Base-by-base conservation (phyloP, 2,797 vertebrate species). In the Sebastes iracundus region DNA sequence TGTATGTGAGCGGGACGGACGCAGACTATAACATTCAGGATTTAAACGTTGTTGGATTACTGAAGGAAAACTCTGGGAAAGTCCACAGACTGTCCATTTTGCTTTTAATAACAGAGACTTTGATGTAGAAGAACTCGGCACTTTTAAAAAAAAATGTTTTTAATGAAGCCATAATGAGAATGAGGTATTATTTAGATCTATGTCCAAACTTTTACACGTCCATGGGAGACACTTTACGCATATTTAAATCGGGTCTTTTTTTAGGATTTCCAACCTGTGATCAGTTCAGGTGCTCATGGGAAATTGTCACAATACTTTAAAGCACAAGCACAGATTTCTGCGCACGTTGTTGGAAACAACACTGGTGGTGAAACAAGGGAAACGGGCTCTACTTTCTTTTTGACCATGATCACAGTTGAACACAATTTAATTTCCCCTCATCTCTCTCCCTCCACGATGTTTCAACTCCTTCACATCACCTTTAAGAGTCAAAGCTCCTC, bases 1-100 rank as follows among this genome's bases (percentile, higher is more conserved):
- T 99, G 98, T 56, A 99, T 99, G 95, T 99, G 91, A 76, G 53
- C 25, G 13, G 60, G 35, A 7, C 32, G 2, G 14, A 42, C 6
- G 8, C 25, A 2, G 55, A 77, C 25, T 55, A 18, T 64, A 60
- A 5, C 52, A 13, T 8, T 11, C 5, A 66, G 73, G 70, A 66
- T 53, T 62, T 23, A 33, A 30, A 60, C 12, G 0, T 7, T 13
- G 35, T 20, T 46, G 60, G 49, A 49, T 12, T 56, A 20, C 53
- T 33, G 52, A 55, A 49, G 38, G 67, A 55, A 3, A 33, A 73
- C 63, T 53, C 18, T 14, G 42, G 32, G 56, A 18, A 33, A 46
- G 27, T 35, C 23, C 32, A 38, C 38, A 52, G 60, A 76, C 35
- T 63, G 7, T 63, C 33, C 35, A 74, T 20, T 28, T 7, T 13